Evolutionary conservation across 2,888 invertebrate species (phyloP), one percentile per base, ranked within the genome.

Genomic region (Biston stratarius): DNA sequence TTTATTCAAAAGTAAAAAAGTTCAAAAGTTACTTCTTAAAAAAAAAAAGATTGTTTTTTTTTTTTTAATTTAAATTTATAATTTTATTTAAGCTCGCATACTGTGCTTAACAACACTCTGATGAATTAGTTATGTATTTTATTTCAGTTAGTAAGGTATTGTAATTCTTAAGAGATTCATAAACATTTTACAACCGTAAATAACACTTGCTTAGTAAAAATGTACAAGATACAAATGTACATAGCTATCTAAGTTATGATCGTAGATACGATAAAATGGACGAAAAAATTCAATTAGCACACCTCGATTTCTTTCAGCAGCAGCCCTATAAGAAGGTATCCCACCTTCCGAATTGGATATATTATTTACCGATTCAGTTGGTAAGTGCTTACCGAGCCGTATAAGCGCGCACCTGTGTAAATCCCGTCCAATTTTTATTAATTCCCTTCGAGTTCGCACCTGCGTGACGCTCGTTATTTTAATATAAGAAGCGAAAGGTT

Each of bases 401-500:
- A 67, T 70, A 75, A 73, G 64, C 65, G 70, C 69, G 70, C 69
- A 77, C 75, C 74, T 75, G 70, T 75, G 79, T 74, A 80, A 81
- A 78, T 77, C 77, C 67, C 69, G 74, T 72, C 71, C 77, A 77
- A 78, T 81, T 85, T 86, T 84, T 86, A 86, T 85, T 89, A 88
- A 89, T 88, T 86, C 86, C 75, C 80, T 77, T 76, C 75, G 82
- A 83, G 81, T 84, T 86, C 82, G 83, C 91, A 90, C 90, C 92
- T 91, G 90, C 77, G 77, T 81, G 79, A 72, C 77, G 77, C 80
- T 87, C 81, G 85, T 89, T 86, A 88, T 90, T 92, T 90, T 91
- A 91, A 92, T 93, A 92, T 90, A 89, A 91, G 89, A 88, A 87
- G 79, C 84, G 85, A 85, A 84, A 88, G 88, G 87, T 89, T 88